These are phyloP conservation scores for Phalacrocorax brasilianus DNA, from an alignment of 2,113 vertebrate genomes.

Conservation along the genomic window DNA sequence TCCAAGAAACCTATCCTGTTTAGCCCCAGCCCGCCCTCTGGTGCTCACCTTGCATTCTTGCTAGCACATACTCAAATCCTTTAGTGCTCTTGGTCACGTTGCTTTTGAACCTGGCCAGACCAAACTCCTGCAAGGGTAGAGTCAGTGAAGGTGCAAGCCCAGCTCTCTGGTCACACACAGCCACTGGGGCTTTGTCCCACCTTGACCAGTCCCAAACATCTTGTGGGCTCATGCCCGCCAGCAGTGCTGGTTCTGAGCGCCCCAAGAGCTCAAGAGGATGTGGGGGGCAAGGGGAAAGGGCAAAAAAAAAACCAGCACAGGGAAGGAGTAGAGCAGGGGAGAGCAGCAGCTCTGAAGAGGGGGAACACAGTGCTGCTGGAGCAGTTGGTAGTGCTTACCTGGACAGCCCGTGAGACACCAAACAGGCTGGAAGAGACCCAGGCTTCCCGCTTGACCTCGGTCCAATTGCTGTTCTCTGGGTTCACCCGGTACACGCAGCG, in stretches of 20 bases:
- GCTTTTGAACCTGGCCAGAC: slow-evolving; percentile 94
- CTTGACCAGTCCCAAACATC: not conserved
- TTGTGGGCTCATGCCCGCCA: not conserved
- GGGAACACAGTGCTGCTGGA: accelerated
- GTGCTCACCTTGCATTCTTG: slow-evolving; percentile 91
- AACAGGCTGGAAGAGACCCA: slow-evolving; percentile 93
- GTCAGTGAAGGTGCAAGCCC: not conserved
- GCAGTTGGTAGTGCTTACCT: slow-evolving; percentile 75
- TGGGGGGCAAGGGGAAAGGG: not conserved
- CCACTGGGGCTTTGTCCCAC: not conserved
- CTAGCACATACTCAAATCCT: slow-evolving; percentile 91
- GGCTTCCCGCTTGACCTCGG: slow-evolving; percentile 91
- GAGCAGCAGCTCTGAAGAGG: not conserved
- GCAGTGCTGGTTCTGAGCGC: no score
- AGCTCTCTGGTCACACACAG: not conserved
- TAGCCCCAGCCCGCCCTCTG: not conserved
- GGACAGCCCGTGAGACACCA: slow-evolving; percentile 90
- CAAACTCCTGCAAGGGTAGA: slow-evolving; percentile 86
- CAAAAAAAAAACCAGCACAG: not conserved
- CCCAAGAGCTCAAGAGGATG: not conserved
- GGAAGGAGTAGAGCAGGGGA: not conserved
- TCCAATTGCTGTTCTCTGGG: slow-evolving; percentile 89
- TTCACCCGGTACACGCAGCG: slow-evolving; percentile 88
- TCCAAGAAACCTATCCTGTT: not conserved
- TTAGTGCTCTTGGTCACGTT: slow-evolving; percentile 95